Base-by-base conservation (phyloP, 2,113 vertebrate species). In the Neopipo cinnamomea region DNA sequence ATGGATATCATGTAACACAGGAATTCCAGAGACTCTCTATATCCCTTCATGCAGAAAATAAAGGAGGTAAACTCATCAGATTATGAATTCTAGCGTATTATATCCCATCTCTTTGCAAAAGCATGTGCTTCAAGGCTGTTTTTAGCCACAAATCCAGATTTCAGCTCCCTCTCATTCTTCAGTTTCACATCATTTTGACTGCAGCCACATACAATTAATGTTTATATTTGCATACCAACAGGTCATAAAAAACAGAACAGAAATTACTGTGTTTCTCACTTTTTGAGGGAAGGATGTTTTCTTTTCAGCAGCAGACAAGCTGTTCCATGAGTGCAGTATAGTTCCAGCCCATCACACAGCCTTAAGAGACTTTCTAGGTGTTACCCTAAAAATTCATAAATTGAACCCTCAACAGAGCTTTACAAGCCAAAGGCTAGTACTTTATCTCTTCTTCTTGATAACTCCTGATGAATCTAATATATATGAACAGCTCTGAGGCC, bases 331-430 rank as follows among this genome's bases (percentile, higher is more conserved):
- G 14, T 25, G 30, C 47, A 47, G 17, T 12, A 13, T 13, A 77
- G 19, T 14, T 66, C 21, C 63, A 91, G 9, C 15, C 31, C 30
- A 28, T 7, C 1, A 0, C 9, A 73, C 9, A 61, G 12, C n/a
- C 23, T 76, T 68, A 35, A 19, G 39, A 72, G n/a, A 18, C 3
- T 67, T 78, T 56, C 49, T 42, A 82, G 35, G 9, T 81, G 75
- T 66, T 85, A 66, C 19, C 21, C 37, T 12, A 50, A 15, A 35
- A 76, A 39, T 13, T 71, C 21, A 20, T 19, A 80, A 33, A 78
- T 5, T 14, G 16, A 35, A 55, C 27, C 6, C 27, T 68, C 0
- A 0, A 17, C 13, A 31, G n/a, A 59, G 12, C 6, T 67, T 77
- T 44, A 11, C 31, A 92, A 83, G 50, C 4, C 67, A 68, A 85